Base-by-base conservation (phyloP, 2,888 invertebrate species). In the Cryptops parisi region DNA sequence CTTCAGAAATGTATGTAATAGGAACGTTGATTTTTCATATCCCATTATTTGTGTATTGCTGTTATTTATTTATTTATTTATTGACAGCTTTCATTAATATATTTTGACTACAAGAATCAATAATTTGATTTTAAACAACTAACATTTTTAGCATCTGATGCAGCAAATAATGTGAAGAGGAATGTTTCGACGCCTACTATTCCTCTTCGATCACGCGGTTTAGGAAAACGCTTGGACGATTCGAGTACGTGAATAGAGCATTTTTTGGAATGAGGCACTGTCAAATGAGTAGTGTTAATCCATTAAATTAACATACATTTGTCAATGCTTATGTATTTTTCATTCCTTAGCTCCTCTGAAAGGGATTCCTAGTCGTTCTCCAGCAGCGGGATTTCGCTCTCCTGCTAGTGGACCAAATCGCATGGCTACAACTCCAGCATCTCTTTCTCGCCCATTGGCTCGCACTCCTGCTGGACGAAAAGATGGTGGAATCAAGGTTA, bases 181-280 rank as follows among this genome's bases (percentile, higher is more conserved):
- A 79, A 82, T 4, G 82, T 84, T 50, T 52, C 56, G 38, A 85
- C 88, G 0, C 87, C 89, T 0, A 86, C 88, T 0, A 86, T 94
- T 61, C 90, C 91, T 0, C 78, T 91, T 2, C 74, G 90, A 58
- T 85, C 87, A 21, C 72, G 85, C 57, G 84, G 84, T 60, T 87
- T 90, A 84, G 91, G 91, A 1, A 79, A 93, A 62, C 93, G 93
- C 75, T 90, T 94, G 89, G 93, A 93, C 62, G 93, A 94, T 65
- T 87, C 89, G 39, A 90, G 87, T 88, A 72, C n/a, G n/a, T n/a
- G n/a, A n/a, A n/a, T n/a, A n/a, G n/a, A 76, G 76, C 67, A 17
- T 19, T 19, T 23, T 24, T 46, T 21, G 12, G 5, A 21, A 5
- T n/a, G n/a, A n/a, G n/a, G n/a, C n/a, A n/a, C n/a, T n/a, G n/a